These are phyloP conservation scores for Pomacea canaliculata DNA, from an alignment of 2,888 invertebrate genomes.

Conservation along the genomic window DNA sequence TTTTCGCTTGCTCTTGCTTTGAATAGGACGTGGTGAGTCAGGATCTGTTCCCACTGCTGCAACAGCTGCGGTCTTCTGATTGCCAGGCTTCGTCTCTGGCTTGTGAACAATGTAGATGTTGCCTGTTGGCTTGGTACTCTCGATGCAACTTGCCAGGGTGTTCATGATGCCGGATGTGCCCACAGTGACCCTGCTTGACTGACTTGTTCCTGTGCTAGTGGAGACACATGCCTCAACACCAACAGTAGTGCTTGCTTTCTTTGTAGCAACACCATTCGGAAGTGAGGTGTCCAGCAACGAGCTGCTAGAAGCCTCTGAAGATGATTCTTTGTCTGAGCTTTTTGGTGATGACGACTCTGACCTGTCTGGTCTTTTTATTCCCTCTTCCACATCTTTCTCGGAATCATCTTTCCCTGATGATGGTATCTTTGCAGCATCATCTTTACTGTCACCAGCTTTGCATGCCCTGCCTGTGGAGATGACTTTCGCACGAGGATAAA, in stretches of 20 bases:
- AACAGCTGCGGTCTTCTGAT: slow-evolving; percentile 2
- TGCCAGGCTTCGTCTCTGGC: not conserved
- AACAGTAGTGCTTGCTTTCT: not conserved
- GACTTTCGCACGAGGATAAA: slow-evolving; percentile 25
- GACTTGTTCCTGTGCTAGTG: not conserved
- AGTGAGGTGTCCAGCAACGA: not conserved
- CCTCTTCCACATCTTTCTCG: not conserved
- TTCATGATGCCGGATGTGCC: not conserved
- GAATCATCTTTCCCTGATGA: not conserved
- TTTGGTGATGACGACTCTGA: not conserved
- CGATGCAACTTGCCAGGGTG: not conserved
- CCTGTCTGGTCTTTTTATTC: not conserved
- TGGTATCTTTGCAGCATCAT: not conserved
- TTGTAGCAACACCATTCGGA: not conserved
- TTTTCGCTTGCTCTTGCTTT: not conserved
- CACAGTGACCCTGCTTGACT: not conserved
- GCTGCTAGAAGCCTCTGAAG: not conserved
- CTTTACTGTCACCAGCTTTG: slow-evolving; percentile 11
- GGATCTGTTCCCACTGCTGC: no score
- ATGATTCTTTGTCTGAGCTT: no score
- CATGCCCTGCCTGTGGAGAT: slow-evolving; percentile 25
- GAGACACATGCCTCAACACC: not conserved
- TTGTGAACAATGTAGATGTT: not conserved
- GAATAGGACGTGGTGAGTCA: not conserved
- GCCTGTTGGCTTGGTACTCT: slow-evolving; percentile 1